Percentiles rank a stretch among this genome's conserved stretches.
Evolutionary conservation across 2,113 vertebrate genomes (phyloP).

Genomic region (Mustelus asterias): DNA sequence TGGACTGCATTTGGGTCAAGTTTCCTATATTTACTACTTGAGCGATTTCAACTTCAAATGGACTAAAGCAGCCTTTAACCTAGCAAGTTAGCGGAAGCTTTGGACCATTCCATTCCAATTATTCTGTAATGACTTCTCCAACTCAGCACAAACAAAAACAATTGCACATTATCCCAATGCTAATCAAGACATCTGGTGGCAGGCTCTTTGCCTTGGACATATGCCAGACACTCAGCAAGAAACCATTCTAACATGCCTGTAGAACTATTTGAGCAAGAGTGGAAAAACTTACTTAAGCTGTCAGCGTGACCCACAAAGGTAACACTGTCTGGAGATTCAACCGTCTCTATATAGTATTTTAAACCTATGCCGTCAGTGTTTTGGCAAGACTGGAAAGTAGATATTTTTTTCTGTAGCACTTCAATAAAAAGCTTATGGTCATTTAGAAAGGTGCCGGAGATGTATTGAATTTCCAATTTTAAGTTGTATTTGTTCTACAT

Average conservation of each 20-base stretch:
- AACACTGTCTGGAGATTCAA: slow-evolving; percentile 3
- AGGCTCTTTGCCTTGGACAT: slow-evolving; percentile 7
- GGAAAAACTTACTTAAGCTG: slow-evolving; percentile 36
- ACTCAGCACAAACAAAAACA: neutral
- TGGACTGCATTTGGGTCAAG: neutral
- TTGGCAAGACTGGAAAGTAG: neutral
- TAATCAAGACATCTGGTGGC: slow-evolving; percentile 31
- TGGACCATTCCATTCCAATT: neutral
- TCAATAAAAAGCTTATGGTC: neutral
- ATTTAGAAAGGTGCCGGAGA: neutral
- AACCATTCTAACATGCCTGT: neutral
- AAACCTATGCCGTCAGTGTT: neutral
- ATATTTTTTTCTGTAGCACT: neutral
- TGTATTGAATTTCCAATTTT: neutral
- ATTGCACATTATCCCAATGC: neutral
- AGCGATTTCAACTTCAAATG: neutral
- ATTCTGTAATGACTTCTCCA: neutral
- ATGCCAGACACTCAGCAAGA: neutral
- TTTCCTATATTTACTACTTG: neutral
- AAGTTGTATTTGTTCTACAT: neutral
- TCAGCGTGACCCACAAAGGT: slow-evolving; percentile 1
- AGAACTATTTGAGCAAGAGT: slow-evolving; percentile 15
- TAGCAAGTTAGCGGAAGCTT: neutral
- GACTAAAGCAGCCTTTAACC: neutral
- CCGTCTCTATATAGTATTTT: neutral